Conservation (phyloP, 30 jellyfish, hydroid and myxozoan genomes). For the Chironex yamaguchii region DNA sequence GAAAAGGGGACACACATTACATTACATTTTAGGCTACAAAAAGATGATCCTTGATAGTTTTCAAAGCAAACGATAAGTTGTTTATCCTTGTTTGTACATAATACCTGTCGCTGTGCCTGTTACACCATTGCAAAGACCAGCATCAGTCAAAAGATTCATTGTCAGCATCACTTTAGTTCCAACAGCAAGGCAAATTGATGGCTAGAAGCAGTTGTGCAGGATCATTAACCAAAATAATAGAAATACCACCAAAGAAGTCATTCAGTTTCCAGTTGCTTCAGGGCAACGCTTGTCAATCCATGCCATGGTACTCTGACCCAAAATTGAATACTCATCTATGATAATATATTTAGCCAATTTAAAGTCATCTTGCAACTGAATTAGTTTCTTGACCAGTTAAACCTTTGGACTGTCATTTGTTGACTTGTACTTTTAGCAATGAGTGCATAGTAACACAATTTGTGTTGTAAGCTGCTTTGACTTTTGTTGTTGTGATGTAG, state of each 20-base stretch:
- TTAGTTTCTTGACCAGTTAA: not conserved
- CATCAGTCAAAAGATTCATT: conserved; percentile 6
- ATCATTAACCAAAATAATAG: not conserved
- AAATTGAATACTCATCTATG: conserved; percentile 6
- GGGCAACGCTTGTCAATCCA: conserved; percentile 13
- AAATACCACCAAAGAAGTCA: not conserved
- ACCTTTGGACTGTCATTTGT: not conserved
- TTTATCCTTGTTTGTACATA: not conserved
- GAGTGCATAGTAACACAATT: not conserved
- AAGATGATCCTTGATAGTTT: conserved; percentile 21
- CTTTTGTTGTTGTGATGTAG: not conserved
- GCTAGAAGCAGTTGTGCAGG: conserved; percentile 12
- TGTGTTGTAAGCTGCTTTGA: not conserved
- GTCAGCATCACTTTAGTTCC: conserved; percentile 39
- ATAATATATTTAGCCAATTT: not conserved
- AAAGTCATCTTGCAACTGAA: not conserved
- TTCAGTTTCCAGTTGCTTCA: too few species aligned
- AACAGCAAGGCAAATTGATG: conserved; percentile 5
- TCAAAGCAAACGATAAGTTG: conserved; percentile 24
- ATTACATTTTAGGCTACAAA: not conserved
- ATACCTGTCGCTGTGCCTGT: conserved; percentile 16
- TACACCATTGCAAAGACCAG: conserved; percentile 21
- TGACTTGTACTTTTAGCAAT: not conserved
- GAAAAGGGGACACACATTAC: conserved; percentile 26
- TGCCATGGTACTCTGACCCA: not conserved